Base-by-base conservation (phyloP, 2,113 vertebrate species). In the zebrafish (Danio rerio) region DNA sequence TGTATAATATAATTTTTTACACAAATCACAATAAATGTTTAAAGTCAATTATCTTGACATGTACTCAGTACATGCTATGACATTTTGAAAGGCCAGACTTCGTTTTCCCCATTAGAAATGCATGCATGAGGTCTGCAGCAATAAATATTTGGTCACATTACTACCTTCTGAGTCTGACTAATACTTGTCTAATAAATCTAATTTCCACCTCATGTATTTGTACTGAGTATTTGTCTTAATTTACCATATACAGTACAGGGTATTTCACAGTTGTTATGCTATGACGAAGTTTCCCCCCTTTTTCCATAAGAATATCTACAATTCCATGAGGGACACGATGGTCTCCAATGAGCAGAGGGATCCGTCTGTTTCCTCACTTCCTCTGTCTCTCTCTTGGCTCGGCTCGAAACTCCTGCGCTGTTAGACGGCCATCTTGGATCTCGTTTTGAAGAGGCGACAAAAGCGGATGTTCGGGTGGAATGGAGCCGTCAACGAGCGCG, bases 371-470 rank as follows among this genome's bases (percentile, higher is more conserved):
- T 89, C 88, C 91, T 94, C 92, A 90, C 92, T 94, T 95, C 95
- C 94, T 89, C 86, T 85, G 13, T 82, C 77, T 68, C 78, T 70
- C 59, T 75, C 82, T 59, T 81, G 91, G 90, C 91, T 90, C 89
- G 80, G 91, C 81, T 88, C 47, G 72, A 89, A 91, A 90, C 92
- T 92, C 85, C 88, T 88, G 90, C 83, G 89, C 88, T 88, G 83
- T 83, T 84, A 88, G 92, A 93, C 91, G 93, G 96, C 97, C 97
- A 98, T 98, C 96, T 98, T 98, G 96, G 94, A 95, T 92, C 91
- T 91, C 91, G 90, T 88, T 91, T 88, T 84, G 31, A 91, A 85
- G 87, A 83, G 83, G 89, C 89, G 87, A 88, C 90, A 85, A 86
- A 84, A 88, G 88, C 92, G 59, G 20, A 20, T 90, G 91, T 91